Base-by-base conservation (phyloP, 1,140 invertebrate species). In the Diplogasteroides magnus region DNA sequence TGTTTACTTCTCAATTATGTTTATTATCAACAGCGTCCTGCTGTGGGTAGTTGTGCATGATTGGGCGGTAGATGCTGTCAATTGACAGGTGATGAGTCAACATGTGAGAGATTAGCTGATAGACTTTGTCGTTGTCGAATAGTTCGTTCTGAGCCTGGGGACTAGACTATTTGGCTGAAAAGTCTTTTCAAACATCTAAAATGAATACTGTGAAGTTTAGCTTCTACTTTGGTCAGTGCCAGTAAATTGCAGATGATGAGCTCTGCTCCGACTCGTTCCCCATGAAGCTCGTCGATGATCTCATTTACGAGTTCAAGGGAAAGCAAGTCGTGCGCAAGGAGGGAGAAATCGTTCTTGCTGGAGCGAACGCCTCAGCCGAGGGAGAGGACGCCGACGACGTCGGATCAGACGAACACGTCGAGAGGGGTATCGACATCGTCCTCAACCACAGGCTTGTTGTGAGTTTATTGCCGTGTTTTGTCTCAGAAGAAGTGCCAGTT, bases 221-320 rank as follows among this genome's bases (percentile, higher is more conserved):
- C 28, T 62, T 23, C 37, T n/a, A n/a, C 2, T 66, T 26, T n/a
- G 19, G 27, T n/a, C 23, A 31, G 58, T 26, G n/a, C 29, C 37
- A 29, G 28, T 64, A 31, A 57, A 64, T 77, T 81, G 76, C 62
- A 72, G 74, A 92, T 78, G 94, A 97, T 85, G 94, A 97, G 86
- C 93, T 97, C 90, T 95, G 95, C 87, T 93, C 93, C 48, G 94
- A 97, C 85, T 91, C 91, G n/a, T 95, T 93, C 84, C 95, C 91
- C 86, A 89, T 94, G 70, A 93, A 95, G 83, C 84, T 96, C 61
- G 87, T 97, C 15, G 92, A 96, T 83, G 91, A 94, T 83, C 74
- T 94, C 29, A 82, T 97, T 55, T 97, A 94, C 79, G 94, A 97
- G 89, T 93, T 97, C 31, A 90, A 91, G 83, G 93, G 93, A 77